phyloP scores from a whole-genome alignment of 2,888 invertebrate genomes.

The Epistrophe grossulariae region DNA sequence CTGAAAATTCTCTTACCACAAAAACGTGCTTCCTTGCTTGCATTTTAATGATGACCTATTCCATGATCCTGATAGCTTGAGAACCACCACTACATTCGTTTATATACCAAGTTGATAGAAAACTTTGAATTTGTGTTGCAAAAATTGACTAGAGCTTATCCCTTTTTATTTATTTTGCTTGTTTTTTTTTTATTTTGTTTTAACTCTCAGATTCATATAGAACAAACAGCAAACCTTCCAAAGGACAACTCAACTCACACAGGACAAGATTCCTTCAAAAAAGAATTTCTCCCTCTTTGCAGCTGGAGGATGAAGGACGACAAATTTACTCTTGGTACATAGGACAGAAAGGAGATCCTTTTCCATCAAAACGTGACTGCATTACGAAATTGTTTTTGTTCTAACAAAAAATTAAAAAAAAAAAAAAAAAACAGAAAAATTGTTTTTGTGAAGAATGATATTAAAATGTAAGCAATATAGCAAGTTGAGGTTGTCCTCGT shows the following conservation, averaged over 20 bases:
- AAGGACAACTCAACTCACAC: conserved; percentile 22
- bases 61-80: neutral
- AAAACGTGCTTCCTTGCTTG: conserved; percentile 51
- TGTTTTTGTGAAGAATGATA: conserved; percentile 18
- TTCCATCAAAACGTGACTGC: conserved; percentile 74
- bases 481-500: conserved; percentile 32
- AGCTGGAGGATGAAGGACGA: conserved; percentile 13
- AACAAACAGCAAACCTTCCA: conserved; percentile 60
- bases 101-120: conserved; percentile 63
- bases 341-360: conserved; percentile 53
- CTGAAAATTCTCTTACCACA: conserved; percentile 44
- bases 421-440: conserved; percentile 30
- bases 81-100: neutral
- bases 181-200: conserved; percentile 35
- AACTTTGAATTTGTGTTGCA: conserved; percentile 67
- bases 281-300: conserved; percentile 48
- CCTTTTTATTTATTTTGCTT: conserved; percentile 26
- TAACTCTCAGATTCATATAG: conserved; percentile 42
- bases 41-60: conserved; percentile 70
- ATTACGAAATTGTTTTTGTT: conserved; percentile 71
- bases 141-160: conserved; percentile 69
- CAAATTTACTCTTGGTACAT: conserved; percentile 36
- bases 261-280: conserved; percentile 52
- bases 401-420: conserved; percentile 25
- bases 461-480: conserved; percentile 8